phyloP scores from a whole-genome alignment of 2,113 vertebrate species.

The Galemys pyrenaicus region DNA sequence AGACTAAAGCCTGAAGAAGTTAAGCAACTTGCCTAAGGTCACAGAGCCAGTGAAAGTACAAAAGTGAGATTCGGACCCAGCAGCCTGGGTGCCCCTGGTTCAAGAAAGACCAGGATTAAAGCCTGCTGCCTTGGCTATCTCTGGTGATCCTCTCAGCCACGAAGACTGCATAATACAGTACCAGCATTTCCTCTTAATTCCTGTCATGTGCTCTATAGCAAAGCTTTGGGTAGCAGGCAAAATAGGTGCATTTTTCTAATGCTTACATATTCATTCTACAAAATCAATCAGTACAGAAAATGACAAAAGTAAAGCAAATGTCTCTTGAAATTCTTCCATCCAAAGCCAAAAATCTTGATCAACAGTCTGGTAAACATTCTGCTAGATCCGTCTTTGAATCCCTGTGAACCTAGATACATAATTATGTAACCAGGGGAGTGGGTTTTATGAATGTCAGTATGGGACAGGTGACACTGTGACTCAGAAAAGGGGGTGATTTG shows the following conservation, averaged over 20 bases:
- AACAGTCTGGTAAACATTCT: neutral
- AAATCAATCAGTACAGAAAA: neutral
- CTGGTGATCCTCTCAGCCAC: neutral
- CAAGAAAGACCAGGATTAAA: neutral
- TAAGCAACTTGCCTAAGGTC: neutral
- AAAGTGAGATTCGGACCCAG: neutral
- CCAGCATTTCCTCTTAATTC: neutral
- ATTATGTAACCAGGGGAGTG: no score
- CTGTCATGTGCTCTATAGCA: neutral
- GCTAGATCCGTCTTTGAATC: neutral
- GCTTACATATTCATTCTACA: neutral
- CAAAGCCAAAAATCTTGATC: neutral
- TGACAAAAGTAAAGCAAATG: neutral
- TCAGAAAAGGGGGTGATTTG: neutral
- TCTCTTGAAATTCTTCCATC: neutral
- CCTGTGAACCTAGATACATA: accelerated
- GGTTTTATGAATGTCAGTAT: neutral
- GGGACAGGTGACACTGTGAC: accelerated
- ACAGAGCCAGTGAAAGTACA: neutral
- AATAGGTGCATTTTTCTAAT: neutral
- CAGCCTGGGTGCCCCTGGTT: neutral
- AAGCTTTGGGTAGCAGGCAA: neutral
- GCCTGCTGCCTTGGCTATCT: neutral
- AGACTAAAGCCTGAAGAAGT: neutral
- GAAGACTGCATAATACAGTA: neutral